A percentile compares a stretch with the other conserved stretches of the same genome.
Conservation (phyloP, 2,797 vertebrate genomes). For the Knipowitschia caucasica region DNA sequence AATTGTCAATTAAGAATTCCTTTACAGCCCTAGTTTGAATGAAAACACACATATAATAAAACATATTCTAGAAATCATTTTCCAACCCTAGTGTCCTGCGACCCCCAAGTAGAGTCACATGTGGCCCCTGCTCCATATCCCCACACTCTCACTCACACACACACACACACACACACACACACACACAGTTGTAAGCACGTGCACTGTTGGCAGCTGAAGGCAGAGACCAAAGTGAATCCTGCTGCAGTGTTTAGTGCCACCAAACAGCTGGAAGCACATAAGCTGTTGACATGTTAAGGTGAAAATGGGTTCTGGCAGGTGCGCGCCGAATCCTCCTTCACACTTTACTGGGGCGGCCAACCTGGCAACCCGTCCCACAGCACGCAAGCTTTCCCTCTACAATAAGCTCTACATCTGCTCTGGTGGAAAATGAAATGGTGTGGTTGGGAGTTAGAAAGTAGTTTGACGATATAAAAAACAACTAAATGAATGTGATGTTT, state of each 20-base stretch:
- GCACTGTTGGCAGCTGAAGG: conserved; percentile 24
- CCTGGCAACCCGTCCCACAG: conserved; percentile 19
- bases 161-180: neutral
- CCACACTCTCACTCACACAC: conserved; percentile 8
- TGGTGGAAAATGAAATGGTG: conserved; percentile 12
- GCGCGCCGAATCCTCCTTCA: conserved; percentile 31
- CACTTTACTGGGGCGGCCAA: conserved; percentile 41
- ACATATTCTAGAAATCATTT: no score
- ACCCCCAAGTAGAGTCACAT: no score
- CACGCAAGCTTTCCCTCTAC: conserved; percentile 3
- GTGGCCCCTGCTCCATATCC: neutral
- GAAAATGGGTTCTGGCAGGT: conserved; percentile 54
- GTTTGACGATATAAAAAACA: no score
- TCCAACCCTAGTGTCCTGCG: no score
- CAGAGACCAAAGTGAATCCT: conserved; percentile 46
- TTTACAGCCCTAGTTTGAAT: no score
- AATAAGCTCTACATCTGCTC: conserved; percentile 7
- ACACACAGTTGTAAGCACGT: conserved; percentile 14
- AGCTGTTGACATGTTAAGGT: conserved; percentile 60
- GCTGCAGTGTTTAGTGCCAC: conserved; percentile 45
- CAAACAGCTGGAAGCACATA: conserved; percentile 49
- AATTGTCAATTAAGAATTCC: no score
- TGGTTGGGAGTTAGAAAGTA: conserved; percentile 1
- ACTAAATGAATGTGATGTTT: no score
- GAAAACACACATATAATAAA: no score